These are phyloP conservation scores for Phyllotreta cruciferae DNA, from an alignment of 2,888 invertebrate genomes.

Conservation along the genomic window DNA sequence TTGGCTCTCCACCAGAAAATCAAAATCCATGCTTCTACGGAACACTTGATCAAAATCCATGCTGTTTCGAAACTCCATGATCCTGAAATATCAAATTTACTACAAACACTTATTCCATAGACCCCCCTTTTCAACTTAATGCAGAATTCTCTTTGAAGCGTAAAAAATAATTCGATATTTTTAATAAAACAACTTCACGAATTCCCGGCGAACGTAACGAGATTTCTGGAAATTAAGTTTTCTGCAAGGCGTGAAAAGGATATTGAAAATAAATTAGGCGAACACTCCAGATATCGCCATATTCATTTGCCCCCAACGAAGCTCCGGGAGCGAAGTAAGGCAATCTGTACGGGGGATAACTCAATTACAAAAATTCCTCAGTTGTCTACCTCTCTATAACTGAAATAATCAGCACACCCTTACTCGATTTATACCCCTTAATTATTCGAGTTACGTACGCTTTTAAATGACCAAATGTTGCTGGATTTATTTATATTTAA, in stretches of 20 bases:
- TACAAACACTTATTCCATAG: no score
- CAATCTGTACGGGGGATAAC: conserved; percentile 12
- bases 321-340: not conserved
- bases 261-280: conserved; percentile 20
- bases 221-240: conserved; percentile 23
- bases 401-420: not conserved
- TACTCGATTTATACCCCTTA: not conserved
- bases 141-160: no score
- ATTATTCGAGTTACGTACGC: no score
- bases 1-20: conserved; percentile 56
- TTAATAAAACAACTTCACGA: no score
- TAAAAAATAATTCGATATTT: no score
- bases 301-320: not conserved
- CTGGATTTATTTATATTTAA: no score
- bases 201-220: no score
- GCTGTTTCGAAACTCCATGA: conserved; percentile 51
- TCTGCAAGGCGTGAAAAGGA: conserved; percentile 3
- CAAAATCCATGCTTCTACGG: conserved; percentile 56
- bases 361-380: conserved; percentile 18
- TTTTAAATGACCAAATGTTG: no score
- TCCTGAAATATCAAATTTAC: no score
- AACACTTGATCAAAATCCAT: conserved; percentile 54
- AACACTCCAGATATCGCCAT: conserved; percentile 4
- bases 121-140: no score
- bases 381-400: conserved; percentile 1